Evolutionary conservation across 2,113 vertebrate species (phyloP).

Genomic region (Nannobrachium achirus): DNA sequence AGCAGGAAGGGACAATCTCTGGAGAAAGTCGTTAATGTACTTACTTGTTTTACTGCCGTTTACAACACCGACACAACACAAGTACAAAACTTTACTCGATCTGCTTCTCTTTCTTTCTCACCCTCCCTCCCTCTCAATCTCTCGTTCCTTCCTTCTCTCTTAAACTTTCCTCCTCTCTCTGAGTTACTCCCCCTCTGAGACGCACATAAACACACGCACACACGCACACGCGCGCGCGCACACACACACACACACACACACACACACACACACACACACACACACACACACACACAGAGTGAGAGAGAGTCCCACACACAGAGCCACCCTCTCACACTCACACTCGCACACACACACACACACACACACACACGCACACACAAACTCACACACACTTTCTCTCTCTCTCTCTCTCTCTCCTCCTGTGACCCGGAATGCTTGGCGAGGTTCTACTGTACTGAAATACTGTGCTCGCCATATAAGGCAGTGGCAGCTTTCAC

Average conservation of each 20-base stretch:
- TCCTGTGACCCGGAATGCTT: constrained; percentile 80
- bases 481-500: constrained; percentile 85
- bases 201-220: neutral
- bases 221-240: constrained; percentile 43
- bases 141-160: constrained; percentile 45
- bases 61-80: constrained; percentile 28
- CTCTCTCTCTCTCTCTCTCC: constrained; percentile 75
- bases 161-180: constrained; percentile 62
- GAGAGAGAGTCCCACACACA: constrained; percentile 29
- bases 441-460: constrained; percentile 82
- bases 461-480: constrained; percentile 88
- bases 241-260: neutral
- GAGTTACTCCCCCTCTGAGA: neutral
- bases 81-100: constrained; percentile 48
- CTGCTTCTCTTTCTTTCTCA: constrained; percentile 32
- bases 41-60: constrained; percentile 49
- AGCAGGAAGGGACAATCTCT: constrained; percentile 2
- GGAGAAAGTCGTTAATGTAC: constrained; percentile 18
- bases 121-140: constrained; percentile 11
- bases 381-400: constrained; percentile 69
- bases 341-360: constrained; percentile 62
- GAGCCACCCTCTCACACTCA: constrained; percentile 45
- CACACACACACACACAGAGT: constrained; percentile 34
- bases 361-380: constrained; percentile 70
- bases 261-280: constrained; percentile 34